Conservation (phyloP, 2,113 vertebrate genomes). For the Sorex araneus region DNA sequence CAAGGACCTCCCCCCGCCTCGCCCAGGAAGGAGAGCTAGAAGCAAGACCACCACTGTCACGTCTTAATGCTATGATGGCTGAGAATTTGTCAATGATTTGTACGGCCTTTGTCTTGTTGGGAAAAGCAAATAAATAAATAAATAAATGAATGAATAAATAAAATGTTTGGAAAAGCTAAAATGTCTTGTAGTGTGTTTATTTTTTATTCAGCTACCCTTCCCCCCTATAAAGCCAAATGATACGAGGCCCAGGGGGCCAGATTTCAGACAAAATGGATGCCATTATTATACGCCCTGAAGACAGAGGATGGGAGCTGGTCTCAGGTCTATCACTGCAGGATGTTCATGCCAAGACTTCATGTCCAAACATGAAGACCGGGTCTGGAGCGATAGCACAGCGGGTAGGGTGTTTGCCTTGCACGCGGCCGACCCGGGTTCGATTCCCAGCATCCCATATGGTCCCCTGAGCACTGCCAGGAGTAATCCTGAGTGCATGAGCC, state of each 20-base stretch:
- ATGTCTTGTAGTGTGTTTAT: background rate
- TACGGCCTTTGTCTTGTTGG: conserved; percentile 44
- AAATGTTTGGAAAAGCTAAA: conserved; percentile 61
- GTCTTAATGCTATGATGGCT: background rate
- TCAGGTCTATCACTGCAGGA: background rate
- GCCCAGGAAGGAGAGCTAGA: background rate
- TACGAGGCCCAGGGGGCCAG: fast-evolving
- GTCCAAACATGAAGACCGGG: too few relatives aligned
- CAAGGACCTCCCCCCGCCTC: background rate
- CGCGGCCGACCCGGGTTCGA: too few relatives aligned
- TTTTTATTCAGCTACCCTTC: background rate
- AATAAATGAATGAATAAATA: too few relatives aligned
- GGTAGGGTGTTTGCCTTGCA: too few relatives aligned
- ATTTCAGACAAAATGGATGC: background rate
- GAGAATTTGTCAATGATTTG: conserved; percentile 51
- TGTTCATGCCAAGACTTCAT: background rate
- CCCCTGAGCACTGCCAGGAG: too few relatives aligned
- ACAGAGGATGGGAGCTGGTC: background rate
- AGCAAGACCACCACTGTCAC: background rate
- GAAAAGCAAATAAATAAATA: conserved; percentile 82
- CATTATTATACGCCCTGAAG: background rate
- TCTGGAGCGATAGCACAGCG: too few relatives aligned
- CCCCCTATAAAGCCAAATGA: background rate
- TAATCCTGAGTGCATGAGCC: too few relatives aligned
- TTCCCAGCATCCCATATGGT: too few relatives aligned